Base-by-base conservation (phyloP, 1,140 invertebrate genomes). In the Drosophila varians region DNA sequence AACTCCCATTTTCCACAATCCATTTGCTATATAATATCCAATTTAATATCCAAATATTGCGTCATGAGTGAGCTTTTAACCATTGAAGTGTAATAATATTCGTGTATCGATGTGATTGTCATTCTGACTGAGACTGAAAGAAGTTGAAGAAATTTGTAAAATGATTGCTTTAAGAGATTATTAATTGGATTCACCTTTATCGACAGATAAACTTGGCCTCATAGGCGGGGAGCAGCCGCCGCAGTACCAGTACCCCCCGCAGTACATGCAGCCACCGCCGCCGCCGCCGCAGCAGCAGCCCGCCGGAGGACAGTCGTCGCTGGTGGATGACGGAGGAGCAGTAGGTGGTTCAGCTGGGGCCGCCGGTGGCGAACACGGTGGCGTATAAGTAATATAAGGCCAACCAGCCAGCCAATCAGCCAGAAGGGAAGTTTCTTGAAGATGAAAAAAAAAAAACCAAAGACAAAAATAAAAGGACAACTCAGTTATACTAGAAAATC, bases 201-300 rank as follows among this genome's bases (percentile, higher is more conserved):
- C 19, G 8, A 62, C 65, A 90, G 89, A 90, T 80, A 90, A 90
- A 80, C 89, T 90, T 48, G 89, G 89, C 49, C 83, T 90, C 72
- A 92, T 92, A 91, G 93, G 93, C 26, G 86, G 91, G 48, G 61
- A 92, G 55, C 91, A 91, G 69, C 89, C 87, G 43, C 74, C 89
- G 36, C 91, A 89, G 42, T 87, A 90, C 76, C 91, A 92, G 40
- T 74, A 91, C 47, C 92, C 60, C 55, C 60, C 91, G 55, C 86
- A 72, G 45, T 92, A 92, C 51, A 86, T 88, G 74, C 91, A 89
- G 26, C 89, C 91, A 75, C 90, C 90, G 56, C 83, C 76, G 51
- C 78, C 65, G 49, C 76, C 62, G 36, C 74, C 78, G 70, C 69
- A 77, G 62, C 86, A 82, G 66, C 84, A 75, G 42, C 65, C 75